A percentile compares a stretch with the other conserved stretches of the same genome.
Evolutionary conservation across 2,113 vertebrate genomes (phyloP).

Genomic region (Coturnix japonica): DNA sequence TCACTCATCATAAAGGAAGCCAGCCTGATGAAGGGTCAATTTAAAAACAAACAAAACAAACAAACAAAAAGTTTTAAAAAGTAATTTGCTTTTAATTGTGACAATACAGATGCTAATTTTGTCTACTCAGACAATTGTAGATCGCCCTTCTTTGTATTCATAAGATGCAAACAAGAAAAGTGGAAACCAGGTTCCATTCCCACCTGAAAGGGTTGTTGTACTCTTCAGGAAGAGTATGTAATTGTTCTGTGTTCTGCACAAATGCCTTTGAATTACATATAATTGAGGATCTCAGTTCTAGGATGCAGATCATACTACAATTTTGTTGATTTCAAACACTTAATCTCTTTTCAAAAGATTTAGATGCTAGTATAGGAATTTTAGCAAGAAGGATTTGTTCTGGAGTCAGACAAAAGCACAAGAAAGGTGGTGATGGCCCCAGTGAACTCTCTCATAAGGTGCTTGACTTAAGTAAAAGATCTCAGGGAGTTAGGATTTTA

Average conservation of each 20-base stretch:
- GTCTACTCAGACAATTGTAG: neutral
- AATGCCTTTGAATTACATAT: neutral
- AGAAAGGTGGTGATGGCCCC: neutral
- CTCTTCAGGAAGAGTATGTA: neutral
- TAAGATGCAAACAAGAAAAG: neutral
- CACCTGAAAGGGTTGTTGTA: neutral
- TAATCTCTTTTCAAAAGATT: neutral
- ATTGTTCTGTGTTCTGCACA: neutral
- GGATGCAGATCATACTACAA: neutral
- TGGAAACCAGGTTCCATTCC: neutral
- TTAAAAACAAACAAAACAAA: neutral
- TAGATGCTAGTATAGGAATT: neutral
- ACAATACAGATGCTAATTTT: neutral
- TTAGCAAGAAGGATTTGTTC: neutral
- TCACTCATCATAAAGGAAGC: neutral
- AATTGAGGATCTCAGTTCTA: neutral
- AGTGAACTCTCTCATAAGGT: neutral
- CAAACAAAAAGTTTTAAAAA: neutral
- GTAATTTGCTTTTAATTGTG: neutral
- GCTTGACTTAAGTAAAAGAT: neutral
- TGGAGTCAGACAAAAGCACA: neutral
- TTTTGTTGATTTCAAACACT: neutral
- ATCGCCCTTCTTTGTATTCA: neutral
- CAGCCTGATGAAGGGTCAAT: neutral
- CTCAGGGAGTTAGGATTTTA: rapidly evolving